phyloP scores from a whole-genome alignment of 2,888 invertebrate genomes.

The Bembecia ichneumoniformis region DNA sequence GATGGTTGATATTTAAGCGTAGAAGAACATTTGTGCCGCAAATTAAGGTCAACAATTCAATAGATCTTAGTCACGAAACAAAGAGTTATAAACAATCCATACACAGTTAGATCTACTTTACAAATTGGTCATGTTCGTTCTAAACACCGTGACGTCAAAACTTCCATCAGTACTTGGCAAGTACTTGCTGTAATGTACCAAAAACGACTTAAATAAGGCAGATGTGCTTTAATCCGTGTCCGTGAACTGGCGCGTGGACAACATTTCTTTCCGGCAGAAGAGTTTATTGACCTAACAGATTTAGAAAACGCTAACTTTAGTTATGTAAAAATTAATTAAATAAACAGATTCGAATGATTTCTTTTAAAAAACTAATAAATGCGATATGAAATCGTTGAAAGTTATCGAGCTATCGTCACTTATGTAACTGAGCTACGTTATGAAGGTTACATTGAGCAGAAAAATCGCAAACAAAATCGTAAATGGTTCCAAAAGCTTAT shows the following conservation, averaged over 20 bases:
- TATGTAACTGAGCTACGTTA: too few relatives aligned
- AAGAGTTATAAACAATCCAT: constrained; percentile 20
- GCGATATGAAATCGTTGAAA: too few relatives aligned
- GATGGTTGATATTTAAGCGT: too few relatives aligned
- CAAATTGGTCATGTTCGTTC: constrained; percentile 32
- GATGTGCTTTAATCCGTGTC: constrained; percentile 19
- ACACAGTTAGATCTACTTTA: constrained; percentile 59
- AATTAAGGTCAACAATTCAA: constrained; percentile 39
- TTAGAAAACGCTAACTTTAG: constrained; percentile 1
- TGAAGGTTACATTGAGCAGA: constrained; percentile 21
- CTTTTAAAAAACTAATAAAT: neutral
- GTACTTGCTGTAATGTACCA: neutral
- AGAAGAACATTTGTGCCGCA: neutral
- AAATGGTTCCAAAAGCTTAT: constrained; percentile 2
- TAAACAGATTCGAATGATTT: neutral
- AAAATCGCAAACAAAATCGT: constrained; percentile 11
- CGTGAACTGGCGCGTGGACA: constrained; percentile 25
- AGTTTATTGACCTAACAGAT: constrained; percentile 20
- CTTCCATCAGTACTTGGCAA: constrained; percentile 3
- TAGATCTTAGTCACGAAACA: constrained; percentile 32
- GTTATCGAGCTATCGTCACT: too few relatives aligned
- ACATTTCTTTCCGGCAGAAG: constrained; percentile 16
- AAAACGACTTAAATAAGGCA: constrained; percentile 7
- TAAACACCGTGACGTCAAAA: constrained; percentile 27
- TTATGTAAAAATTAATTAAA: too few relatives aligned